These are phyloP conservation scores for Eucidaris tribuloides DNA, from an alignment of 35 echinoderm and acorn worm species.

Conservation along the genomic window DNA sequence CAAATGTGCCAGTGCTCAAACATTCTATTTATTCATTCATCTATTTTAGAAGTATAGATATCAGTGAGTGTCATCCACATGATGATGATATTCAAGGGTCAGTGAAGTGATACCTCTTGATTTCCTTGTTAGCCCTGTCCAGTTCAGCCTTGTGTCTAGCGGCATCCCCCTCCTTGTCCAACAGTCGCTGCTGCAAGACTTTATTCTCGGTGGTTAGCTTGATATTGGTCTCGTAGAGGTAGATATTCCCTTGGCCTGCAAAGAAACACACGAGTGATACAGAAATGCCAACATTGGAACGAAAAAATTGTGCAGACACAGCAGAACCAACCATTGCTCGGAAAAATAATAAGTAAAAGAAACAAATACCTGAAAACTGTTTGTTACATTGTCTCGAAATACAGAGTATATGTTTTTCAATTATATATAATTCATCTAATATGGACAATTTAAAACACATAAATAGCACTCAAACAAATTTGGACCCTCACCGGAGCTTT, in stretches of 20 bases:
- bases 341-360: neutral
- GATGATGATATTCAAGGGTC: too few species aligned
- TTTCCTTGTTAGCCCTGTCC: slow-evolving; percentile 23
- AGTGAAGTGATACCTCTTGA: slow-evolving; percentile 50
- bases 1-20: too few species aligned
- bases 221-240: slow-evolving; percentile 72
- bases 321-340: neutral
- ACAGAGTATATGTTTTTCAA: too few species aligned
- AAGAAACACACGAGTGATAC: too few species aligned
- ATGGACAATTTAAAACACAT: too few species aligned
- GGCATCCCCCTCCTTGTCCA: slow-evolving; percentile 33
- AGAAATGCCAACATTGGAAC: too few species aligned
- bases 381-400: neutral
- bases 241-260: slow-evolving; percentile 39
- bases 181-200: slow-evolving; percentile 22
- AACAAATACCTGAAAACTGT: neutral
- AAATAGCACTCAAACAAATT: too few species aligned
- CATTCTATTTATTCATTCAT: too few species aligned
- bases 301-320: neutral
- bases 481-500: too few species aligned
- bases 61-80: too few species aligned
- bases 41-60: too few species aligned
- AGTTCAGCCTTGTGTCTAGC: slow-evolving; percentile 11
- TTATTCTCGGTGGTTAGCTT: slow-evolving; percentile 50
- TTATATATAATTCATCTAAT: too few species aligned